phyloP scores from a whole-genome alignment of 2,888 invertebrate genomes.

The Parnassius mnemosyne region DNA sequence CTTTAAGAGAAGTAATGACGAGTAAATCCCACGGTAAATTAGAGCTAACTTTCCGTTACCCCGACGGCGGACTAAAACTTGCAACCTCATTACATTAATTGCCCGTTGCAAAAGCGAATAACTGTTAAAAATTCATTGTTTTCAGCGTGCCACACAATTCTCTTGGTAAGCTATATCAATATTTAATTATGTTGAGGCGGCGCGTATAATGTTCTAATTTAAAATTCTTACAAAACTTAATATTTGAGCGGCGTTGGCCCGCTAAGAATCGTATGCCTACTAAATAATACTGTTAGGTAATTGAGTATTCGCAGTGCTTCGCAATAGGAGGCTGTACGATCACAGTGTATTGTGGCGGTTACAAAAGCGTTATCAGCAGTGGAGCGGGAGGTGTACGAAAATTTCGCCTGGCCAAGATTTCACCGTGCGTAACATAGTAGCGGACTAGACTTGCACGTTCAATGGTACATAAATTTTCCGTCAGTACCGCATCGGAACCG shows the following conservation, averaged over 20 bases:
- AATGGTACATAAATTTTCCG: conserved; percentile 75
- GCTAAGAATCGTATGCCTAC: conserved; percentile 51
- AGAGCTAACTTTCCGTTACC: conserved; percentile 45
- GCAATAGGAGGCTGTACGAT: conserved; percentile 52
- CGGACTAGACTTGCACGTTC: conserved; percentile 65
- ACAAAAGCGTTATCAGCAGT: conserved; percentile 47
- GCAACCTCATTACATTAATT: conserved; percentile 71
- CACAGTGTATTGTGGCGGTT: conserved; percentile 31
- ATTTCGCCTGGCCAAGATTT: conserved; percentile 49
- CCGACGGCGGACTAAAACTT: conserved; percentile 50
- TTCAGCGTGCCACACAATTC: conserved; percentile 55
- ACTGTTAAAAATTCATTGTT: conserved; percentile 75
- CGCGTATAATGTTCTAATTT: conserved; percentile 71
- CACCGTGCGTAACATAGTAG: conserved; percentile 51
- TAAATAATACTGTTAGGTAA: conserved; percentile 44
- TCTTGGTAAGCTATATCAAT: conserved; percentile 70
- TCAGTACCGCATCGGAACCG: conserved; percentile 73
- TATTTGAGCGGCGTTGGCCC: conserved; percentile 66
- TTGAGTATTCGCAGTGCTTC: conserved; percentile 60
- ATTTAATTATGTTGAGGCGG: conserved; percentile 69
- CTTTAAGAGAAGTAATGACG: conserved; percentile 38
- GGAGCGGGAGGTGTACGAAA: conserved; percentile 48
- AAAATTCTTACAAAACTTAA: conserved; percentile 77
- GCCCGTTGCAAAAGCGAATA: conserved; percentile 62
- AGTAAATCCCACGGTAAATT: conserved; percentile 48